A percentile compares a stretch with the other conserved stretches of the same genome.
These are phyloP conservation scores for Yasuhikotakia modesta DNA, from an alignment of 2,797 vertebrate genomes.

Conservation along the genomic window DNA sequence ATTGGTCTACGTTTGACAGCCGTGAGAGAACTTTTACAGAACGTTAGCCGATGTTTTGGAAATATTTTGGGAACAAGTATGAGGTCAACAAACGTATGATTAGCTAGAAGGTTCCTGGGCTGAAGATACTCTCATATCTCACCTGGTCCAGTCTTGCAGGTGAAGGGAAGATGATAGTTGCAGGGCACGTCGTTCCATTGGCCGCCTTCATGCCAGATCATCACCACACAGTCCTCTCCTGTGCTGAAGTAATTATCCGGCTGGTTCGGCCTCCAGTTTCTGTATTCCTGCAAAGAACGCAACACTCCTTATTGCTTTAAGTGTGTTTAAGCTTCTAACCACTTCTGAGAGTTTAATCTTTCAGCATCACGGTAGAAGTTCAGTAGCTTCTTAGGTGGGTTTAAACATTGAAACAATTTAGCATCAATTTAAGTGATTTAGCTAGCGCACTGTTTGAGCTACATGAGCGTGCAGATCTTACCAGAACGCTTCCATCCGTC, in stretches of 20 bases:
- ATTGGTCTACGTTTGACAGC: too few species aligned
- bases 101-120: not conserved
- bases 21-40: too few species aligned
- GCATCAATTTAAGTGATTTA: too few species aligned
- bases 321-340: too few species aligned
- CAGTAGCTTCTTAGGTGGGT: too few species aligned
- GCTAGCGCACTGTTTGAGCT: not conserved
- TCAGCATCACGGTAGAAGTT: too few species aligned
- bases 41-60: too few species aligned
- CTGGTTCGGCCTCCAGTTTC: conserved; percentile 93
- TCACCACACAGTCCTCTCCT: conserved; percentile 95
- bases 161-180: conserved; percentile 95
- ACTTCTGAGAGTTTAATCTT: not conserved
- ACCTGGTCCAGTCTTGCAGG: conserved; percentile 98
- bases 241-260: conserved; percentile 95
- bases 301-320: too few species aligned
- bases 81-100: not conserved
- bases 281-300: conserved; percentile 77
- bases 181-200: conserved; percentile 98
- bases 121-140: conserved; percentile 83
- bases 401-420: too few species aligned
- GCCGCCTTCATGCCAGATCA: conserved; percentile 94
- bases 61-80: not conserved
- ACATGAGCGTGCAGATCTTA: conserved; percentile 68
- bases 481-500: conserved; percentile 89